Conservation (phyloP, 2,113 vertebrate genomes). For the Furnarius figulus region DNA sequence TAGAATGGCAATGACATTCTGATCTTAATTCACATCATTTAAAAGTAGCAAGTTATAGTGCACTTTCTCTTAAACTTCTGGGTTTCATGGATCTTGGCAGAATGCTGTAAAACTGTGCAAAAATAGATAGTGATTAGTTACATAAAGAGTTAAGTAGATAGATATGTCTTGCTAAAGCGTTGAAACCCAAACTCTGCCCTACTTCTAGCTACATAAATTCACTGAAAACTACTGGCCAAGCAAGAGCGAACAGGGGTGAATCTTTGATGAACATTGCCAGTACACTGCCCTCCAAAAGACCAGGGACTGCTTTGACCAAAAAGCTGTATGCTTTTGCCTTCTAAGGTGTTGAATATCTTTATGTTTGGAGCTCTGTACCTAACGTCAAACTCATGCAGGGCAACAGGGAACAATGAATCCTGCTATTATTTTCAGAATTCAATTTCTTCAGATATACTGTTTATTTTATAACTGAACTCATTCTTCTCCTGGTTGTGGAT, state of each 20-base stretch:
- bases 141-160: not conserved
- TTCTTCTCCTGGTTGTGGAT: not conserved
- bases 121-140: not conserved
- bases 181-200: not conserved
- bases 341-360: not conserved
- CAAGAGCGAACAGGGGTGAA: not conserved
- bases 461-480: not conserved
- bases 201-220: not conserved
- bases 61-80: not conserved
- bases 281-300: not conserved
- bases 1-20: constrained; percentile 20
- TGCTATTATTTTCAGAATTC: not conserved
- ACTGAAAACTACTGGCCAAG: not conserved
- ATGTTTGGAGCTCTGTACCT: not conserved
- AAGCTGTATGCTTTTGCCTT: accelerated
- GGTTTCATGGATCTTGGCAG: not conserved
- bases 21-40: constrained; percentile 30
- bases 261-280: accelerated
- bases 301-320: not conserved
- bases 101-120: not conserved
- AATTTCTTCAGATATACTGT: not conserved
- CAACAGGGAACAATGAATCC: not conserved
- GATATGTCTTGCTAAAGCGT: not conserved
- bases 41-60: not conserved
- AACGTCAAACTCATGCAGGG: not conserved